A percentile compares a stretch with the other conserved stretches of the same genome.
Conservation (phyloP, 1,140 invertebrate species). For the Zophobas atratus region DNA sequence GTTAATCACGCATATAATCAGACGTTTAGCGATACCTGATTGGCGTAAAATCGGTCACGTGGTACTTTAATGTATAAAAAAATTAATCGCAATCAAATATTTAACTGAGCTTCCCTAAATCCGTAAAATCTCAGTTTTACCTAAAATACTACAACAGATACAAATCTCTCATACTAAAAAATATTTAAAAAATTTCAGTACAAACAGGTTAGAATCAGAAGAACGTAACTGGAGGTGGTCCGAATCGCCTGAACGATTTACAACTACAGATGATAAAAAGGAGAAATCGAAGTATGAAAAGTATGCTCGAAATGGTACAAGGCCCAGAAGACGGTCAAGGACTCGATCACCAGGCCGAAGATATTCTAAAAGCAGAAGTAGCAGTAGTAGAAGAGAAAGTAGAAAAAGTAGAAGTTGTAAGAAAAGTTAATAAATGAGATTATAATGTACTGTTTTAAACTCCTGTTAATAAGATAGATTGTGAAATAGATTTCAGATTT, state of each 20-base stretch:
- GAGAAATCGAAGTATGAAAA: not conserved
- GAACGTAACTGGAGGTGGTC: slow-evolving; percentile 82
- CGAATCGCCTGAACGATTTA: slow-evolving; percentile 76
- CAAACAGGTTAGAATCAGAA: slow-evolving; percentile 53
- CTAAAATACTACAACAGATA: too few relatives aligned
- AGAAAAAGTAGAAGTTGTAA: slow-evolving; percentile 11
- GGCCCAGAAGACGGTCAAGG: slow-evolving; percentile 10
- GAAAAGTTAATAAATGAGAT: slow-evolving; percentile 28
- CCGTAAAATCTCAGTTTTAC: too few relatives aligned
- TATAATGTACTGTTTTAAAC: not conserved
- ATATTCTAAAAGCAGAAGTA: slow-evolving; percentile 37
- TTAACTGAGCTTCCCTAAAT: too few relatives aligned
- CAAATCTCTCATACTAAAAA: too few relatives aligned
- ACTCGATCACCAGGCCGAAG: slow-evolving; percentile 18
- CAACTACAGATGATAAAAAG: slow-evolving; percentile 63
- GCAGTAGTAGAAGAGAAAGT: slow-evolving; percentile 25
- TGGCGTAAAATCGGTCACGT: too few relatives aligned
- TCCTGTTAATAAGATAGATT: too few relatives aligned
- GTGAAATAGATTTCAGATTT: not conserved
- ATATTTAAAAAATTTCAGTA: slow-evolving; percentile 28
- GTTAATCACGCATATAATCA: too few relatives aligned
- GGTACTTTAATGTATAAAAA: too few relatives aligned
- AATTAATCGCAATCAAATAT: too few relatives aligned
- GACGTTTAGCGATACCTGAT: too few relatives aligned
- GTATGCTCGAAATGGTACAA: slow-evolving; percentile 15